Evolutionary conservation across 2,113 vertebrate species (phyloP).

Genomic region (Colossoma macropomum): DNA sequence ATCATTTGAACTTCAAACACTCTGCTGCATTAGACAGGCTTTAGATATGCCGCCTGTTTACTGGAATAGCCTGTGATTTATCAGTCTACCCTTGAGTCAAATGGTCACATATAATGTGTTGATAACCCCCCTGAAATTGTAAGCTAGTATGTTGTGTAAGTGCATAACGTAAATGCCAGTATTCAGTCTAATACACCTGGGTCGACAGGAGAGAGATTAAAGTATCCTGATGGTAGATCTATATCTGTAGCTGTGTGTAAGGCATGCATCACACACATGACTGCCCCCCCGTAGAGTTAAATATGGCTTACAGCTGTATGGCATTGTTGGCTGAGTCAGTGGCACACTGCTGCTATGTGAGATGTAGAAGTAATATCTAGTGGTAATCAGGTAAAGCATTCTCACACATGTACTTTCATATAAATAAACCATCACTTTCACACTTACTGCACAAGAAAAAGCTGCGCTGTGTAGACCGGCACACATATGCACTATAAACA

Average conservation of each 20-base stretch:
- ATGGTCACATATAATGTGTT: not conserved
- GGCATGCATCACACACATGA: slow-evolving; percentile 26
- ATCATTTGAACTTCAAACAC: not conserved
- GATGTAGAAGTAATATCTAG: not conserved
- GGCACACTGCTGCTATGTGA: not conserved
- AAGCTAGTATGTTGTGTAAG: not conserved
- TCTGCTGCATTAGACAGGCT: slow-evolving; percentile 2
- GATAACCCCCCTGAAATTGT: not conserved
- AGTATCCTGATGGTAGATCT: not conserved
- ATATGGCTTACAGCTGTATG: slow-evolving; percentile 12
- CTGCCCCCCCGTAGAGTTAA: not conserved
- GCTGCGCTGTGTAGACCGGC: not conserved
- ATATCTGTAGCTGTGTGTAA: not conserved
- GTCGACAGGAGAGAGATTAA: slow-evolving; percentile 33
- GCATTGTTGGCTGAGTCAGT: not conserved
- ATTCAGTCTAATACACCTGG: not conserved
- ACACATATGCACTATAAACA: not conserved
- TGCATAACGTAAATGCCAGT: not conserved
- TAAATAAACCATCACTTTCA: not conserved
- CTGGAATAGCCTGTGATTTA: slow-evolving; percentile 22
- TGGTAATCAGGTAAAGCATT: not conserved
- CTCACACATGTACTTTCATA: not conserved
- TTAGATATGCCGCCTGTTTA: not conserved
- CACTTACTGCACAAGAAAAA: not conserved
- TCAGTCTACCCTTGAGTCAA: not conserved